Base-by-base conservation (phyloP, 2,888 invertebrate species). In the Meandrusa payeni region DNA sequence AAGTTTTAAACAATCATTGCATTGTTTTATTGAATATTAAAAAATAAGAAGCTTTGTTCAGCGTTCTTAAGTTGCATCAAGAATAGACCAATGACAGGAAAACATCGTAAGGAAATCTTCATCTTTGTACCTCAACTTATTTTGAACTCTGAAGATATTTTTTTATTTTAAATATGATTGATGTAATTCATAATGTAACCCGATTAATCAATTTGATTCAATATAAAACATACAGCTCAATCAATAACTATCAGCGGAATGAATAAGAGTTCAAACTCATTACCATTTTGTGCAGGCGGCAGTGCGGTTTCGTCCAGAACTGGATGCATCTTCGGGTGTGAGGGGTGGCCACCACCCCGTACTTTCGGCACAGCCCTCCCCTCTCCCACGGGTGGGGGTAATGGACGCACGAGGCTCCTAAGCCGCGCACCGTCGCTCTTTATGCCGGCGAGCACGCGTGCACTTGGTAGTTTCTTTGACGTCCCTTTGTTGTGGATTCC, bases 341-440 rank as follows among this genome's bases (percentile, higher is more conserved):
- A 76, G 77, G 80, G 73, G 79, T 70, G 64, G 68, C 69, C 63
- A 52, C 68, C 70, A 56, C 55, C 59, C 63, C 59, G 53, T 52
- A 60, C 60, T 57, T 52, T 58, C 40, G 45, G 31, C 36, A 36
- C 23, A 44, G 48, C 54, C 55, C 50, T n/a, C n/a, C n/a, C n/a
- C n/a, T n/a, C n/a, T 47, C 60, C 57, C 48, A 47, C 41, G 51
- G 58, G 49, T 55, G 72, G 72, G 75, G 76, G 82, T 81, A 81
- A 85, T 83, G 86, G 86, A 86, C 86, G 86, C 86, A 85, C 69
- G 77, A 77, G 76, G 77, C 79, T 77, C 75, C 71, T 73, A 77
- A 72, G 75, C 70, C 73, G 70, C 76, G 74, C 73, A 66, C 69
- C 73, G 70, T 68, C 76, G 73, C 77, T 81, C 80, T 82, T 80